Evolutionary conservation across 2,888 invertebrate species (phyloP).

Genomic region (Drosophila paranaensis): DNA sequence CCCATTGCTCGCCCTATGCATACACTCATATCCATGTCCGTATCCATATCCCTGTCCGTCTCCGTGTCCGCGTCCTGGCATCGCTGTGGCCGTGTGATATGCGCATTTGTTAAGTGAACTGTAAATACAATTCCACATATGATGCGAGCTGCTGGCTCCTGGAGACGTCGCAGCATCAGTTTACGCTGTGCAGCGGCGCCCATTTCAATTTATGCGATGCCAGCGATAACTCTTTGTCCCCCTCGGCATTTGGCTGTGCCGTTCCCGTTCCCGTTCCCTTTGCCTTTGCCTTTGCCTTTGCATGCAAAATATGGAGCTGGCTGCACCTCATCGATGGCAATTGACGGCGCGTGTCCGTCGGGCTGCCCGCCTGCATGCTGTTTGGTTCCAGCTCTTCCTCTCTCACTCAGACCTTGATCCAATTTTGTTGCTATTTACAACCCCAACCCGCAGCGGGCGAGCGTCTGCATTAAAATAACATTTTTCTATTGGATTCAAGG

Average conservation of each 20-base stretch:
- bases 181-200: conserved; percentile 37
- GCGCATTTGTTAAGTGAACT: conserved; percentile 76
- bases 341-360: conserved; percentile 46
- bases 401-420: conserved; percentile 69
- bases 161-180: background rate
- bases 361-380: conserved; percentile 8
- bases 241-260: background rate
- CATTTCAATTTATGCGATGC: conserved; percentile 69
- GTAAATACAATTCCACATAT: conserved; percentile 67
- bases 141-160: conserved; percentile 31
- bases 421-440: conserved; percentile 57
- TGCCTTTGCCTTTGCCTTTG: background rate
- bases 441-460: conserved; percentile 41
- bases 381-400: conserved; percentile 12
- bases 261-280: no score
- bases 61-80: conserved; percentile 26
- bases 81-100: conserved; percentile 56
- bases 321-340: conserved; percentile 52
- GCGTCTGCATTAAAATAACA: conserved; percentile 76
- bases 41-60: conserved; percentile 22
- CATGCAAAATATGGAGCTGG: conserved; percentile 48
- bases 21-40: conserved; percentile 15
- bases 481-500: conserved; percentile 79
- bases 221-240: conserved; percentile 67
- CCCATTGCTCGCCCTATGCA: conserved; percentile 1